phyloP scores from a whole-genome alignment of 2,113 vertebrate species.

The Crotophaga sulcirostris region DNA sequence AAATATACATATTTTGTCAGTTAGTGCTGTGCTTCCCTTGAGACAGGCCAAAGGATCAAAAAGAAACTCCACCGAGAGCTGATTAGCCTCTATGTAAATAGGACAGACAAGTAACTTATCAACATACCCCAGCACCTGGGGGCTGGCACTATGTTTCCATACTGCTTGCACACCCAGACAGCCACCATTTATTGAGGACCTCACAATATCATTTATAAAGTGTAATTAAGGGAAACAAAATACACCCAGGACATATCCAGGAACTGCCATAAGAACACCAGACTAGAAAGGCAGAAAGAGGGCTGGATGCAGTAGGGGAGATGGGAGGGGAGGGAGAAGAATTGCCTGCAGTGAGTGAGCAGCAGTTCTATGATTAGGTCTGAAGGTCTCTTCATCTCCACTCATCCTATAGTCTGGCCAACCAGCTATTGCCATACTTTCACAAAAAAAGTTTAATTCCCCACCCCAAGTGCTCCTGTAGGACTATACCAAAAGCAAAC shows the following conservation, averaged over 20 bases:
- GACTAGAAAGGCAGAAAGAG: background rate
- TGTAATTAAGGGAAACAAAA: background rate
- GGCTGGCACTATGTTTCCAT: background rate
- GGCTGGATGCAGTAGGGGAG: background rate
- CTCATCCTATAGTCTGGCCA: background rate
- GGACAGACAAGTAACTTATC: background rate
- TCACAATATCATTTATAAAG: background rate
- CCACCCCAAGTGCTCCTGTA: background rate
- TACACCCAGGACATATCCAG: background rate
- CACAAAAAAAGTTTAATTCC: background rate
- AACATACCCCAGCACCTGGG: background rate
- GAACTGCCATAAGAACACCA: background rate
- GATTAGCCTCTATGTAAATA: slow-evolving; percentile 42
- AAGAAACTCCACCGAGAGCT: slow-evolving; percentile 23
- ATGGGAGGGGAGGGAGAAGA: background rate
- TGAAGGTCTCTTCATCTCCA: background rate
- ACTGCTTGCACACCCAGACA: background rate
- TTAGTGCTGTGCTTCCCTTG: slow-evolving; percentile 27
- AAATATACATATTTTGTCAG: slow-evolving; percentile 63
- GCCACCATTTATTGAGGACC: background rate
- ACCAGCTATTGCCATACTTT: background rate
- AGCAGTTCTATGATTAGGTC: background rate
- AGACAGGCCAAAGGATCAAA: slow-evolving; percentile 50
- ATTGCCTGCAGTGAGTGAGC: background rate
- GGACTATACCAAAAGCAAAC: background rate